Evolutionary conservation across 2,113 vertebrate species (phyloP), one percentile per base, ranked within the genome.

Genomic region (Limanda limanda): DNA sequence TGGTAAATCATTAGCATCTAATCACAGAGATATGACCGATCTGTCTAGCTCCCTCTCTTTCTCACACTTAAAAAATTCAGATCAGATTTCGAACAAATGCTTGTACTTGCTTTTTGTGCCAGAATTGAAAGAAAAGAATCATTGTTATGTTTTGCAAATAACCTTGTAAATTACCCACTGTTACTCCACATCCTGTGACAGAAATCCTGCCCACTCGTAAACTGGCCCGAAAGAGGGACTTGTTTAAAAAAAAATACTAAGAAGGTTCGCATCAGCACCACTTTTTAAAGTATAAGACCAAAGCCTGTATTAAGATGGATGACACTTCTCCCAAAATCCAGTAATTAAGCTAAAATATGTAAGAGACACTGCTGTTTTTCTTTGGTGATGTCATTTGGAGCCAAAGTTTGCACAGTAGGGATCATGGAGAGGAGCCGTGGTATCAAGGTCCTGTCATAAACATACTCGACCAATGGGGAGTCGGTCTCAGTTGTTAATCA

Each of bases 1-100:
- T 24, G 18, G 66, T 85, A 23, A 64, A 77, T 64, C 14, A 64
- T 63, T 58, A 45, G 56, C 74, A n/a, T 52, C 60, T 35, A 27
- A 18, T 51, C 24, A 7, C 3, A 17, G 9, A 13, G 40, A 42
- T 42, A 13, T 42, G 40, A 42, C 40, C 3, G 12, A 0, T 42
- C 40, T 42, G 2, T 9, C 52, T 24, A 4, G 15, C 9, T 51
- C 35, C 13, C 40, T 42, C 4, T 9, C 52, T n/a, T 6, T 20
- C 9, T 51, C 18, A 58, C 9, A 31, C 31, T 31, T 47, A 12
- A 65, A 20, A 52, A 21, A 57, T 14, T 62, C 15, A 17, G 20
- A 52, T 18, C 20, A 17, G 40, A 31, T 40, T 67, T 37, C 11
- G 27, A 15, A 5, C 23, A 31, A 1, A 0, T 4, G n/a, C 25